A percentile compares a stretch with the other conserved stretches of the same genome.
Evolutionary conservation across 1,140 invertebrate genomes (phyloP).

Genomic region (Chlorops oryzae): DNA sequence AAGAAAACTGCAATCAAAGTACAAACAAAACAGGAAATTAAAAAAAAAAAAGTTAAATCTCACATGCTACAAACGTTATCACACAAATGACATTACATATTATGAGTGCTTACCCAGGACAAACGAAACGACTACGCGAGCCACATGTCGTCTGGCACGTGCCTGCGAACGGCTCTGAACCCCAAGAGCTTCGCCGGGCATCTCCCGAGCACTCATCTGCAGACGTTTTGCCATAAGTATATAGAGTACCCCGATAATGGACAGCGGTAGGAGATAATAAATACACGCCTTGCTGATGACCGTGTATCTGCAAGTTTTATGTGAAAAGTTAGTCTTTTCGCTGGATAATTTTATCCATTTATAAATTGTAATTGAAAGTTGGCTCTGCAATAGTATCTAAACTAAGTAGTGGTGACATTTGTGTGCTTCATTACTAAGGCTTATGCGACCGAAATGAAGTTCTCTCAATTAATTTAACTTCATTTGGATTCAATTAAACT

Average conservation of each 20-base stretch:
- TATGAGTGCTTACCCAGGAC: slow-evolving; percentile 78
- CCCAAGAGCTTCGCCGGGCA: slow-evolving; percentile 65
- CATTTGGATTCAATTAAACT: no score
- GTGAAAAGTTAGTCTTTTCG: no score
- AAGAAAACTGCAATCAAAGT: slow-evolving; percentile 67
- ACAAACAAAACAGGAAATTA: not conserved
- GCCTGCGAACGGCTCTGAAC: slow-evolving; percentile 63
- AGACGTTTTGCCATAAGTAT: slow-evolving; percentile 80
- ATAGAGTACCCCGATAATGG: slow-evolving; percentile 81
- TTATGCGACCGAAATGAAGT: no score
- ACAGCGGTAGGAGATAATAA: slow-evolving; percentile 81
- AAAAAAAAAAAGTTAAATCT: no score
- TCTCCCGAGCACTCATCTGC: slow-evolving; percentile 70
- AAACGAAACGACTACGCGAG: slow-evolving; percentile 86
- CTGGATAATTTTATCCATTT: no score
- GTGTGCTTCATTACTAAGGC: no score
- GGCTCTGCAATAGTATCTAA: no score
- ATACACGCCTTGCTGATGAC: slow-evolving; percentile 60
- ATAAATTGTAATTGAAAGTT: no score
- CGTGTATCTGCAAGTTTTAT: slow-evolving; percentile 56
- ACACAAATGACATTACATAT: no score
- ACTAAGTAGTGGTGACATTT: no score
- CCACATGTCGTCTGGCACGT: slow-evolving; percentile 68
- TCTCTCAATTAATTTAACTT: no score
- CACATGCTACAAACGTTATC: no score